Conservation (phyloP, 2,888 invertebrate genomes). For the Osmoderma eremita region DNA sequence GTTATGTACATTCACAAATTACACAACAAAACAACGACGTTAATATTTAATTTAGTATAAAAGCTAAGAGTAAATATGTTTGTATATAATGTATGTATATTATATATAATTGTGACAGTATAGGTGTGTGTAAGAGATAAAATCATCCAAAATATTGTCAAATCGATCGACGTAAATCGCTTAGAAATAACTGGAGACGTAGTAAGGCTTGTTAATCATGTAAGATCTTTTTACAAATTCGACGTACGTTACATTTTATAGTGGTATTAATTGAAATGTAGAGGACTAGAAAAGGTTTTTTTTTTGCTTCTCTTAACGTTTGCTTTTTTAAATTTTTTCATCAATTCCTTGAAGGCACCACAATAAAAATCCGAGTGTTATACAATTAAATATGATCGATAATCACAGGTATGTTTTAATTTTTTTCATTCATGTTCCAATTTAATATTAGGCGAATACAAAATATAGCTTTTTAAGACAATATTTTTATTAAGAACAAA, state of each 20-base stretch:
- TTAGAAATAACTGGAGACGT: constrained; percentile 35
- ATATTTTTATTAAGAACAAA: too few species aligned
- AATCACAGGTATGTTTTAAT: constrained; percentile 39
- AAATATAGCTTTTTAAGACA: too few species aligned
- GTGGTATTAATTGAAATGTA: constrained; percentile 38
- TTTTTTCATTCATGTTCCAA: constrained; percentile 12
- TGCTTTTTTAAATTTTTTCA: constrained; percentile 27
- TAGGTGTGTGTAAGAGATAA: constrained; percentile 42
- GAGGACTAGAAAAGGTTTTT: constrained; percentile 41
- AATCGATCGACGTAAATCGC: constrained; percentile 40
- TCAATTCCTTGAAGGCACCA: constrained; percentile 45
- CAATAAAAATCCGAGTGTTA: constrained; percentile 39
- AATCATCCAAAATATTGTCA: constrained; percentile 47
- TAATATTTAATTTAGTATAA: constrained; percentile 48
- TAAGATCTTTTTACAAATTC: constrained; percentile 10
- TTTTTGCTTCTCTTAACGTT: constrained; percentile 1
- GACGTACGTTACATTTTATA: constrained; percentile 35
- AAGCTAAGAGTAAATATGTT: constrained; percentile 45
- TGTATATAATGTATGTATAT: constrained; percentile 38
- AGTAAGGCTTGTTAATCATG: constrained; percentile 42
- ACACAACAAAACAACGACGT: constrained; percentile 46
- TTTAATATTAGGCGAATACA: background rate
- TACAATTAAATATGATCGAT: constrained; percentile 40
- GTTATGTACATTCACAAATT: constrained; percentile 48
- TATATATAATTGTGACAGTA: constrained; percentile 42